Conservation (phyloP, 2,113 vertebrate genomes). For the Ascaphus truei region DNA sequence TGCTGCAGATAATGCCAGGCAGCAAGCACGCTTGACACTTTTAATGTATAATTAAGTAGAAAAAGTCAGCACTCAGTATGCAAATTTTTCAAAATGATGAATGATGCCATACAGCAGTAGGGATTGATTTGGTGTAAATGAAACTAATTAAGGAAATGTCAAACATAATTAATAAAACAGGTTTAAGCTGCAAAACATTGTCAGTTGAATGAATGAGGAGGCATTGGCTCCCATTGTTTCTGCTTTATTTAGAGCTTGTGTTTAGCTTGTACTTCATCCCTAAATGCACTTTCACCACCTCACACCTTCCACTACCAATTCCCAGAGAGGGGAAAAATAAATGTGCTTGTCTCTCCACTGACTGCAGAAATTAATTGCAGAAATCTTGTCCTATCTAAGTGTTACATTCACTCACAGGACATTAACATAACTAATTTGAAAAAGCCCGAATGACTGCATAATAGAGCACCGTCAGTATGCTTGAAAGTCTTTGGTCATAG, state of each 20-base stretch:
- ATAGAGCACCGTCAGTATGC: conserved; percentile 97
- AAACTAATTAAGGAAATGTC: conserved; percentile 99
- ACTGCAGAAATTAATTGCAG: conserved; percentile 99
- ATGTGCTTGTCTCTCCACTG: conserved; percentile 99
- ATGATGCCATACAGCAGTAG: conserved; percentile 98
- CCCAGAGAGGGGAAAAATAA: conserved; percentile 99
- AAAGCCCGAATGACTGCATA: conserved; percentile 99
- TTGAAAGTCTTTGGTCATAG: conserved; percentile 99
- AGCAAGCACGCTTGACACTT: conserved; percentile 98
- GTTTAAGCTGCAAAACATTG: conserved; percentile 99
- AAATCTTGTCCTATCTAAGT: conserved; percentile 99
- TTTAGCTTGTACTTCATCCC: conserved; percentile 98
- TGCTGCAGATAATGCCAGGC: conserved; percentile 99
- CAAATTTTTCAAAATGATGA: conserved; percentile 99
- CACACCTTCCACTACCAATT: conserved; percentile 93
- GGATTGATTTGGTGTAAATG: conserved; percentile 99
- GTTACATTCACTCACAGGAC: conserved; percentile 99
- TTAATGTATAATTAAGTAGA: conserved; percentile 99
- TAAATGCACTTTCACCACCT: conserved; percentile 95
- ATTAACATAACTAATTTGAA: conserved; percentile 99
- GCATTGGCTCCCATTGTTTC: conserved; percentile 99
- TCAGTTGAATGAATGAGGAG: conserved; percentile 99
- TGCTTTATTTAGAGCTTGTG: conserved; percentile 99
- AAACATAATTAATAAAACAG: conserved; percentile 99
- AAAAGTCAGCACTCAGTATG: conserved; percentile 99